Base-by-base conservation (phyloP, 2,888 invertebrate genomes). In the Catocala fraxini region DNA sequence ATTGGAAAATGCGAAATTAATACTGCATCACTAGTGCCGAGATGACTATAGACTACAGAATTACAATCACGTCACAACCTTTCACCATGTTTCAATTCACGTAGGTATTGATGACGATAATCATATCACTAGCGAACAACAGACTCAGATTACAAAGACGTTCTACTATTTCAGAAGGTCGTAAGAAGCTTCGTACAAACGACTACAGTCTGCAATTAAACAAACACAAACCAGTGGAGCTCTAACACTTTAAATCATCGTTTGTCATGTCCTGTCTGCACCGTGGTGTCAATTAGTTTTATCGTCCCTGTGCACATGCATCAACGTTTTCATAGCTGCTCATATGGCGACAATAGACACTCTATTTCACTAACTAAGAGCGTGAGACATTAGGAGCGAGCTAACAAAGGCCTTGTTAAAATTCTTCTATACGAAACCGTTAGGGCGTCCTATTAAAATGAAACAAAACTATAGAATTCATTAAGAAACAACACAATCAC, bases 361-460 rank as follows among this genome's bases (percentile, higher is more conserved):
- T 73, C 67, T 73, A 70, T 66, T 71, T 64, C 63, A 65, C 70
- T 67, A 66, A 73, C 69, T 71, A 70, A 68, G 68, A 69, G 68
- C 77, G 76, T 66, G 70, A 75, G 81, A 82, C 81, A 78, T 85
- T 70, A 78, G 83, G 80, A 72, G 62, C 71, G 71, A 71, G 75
- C 81, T 81, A 88, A 89, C 90, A 92, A 92, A 89, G 88, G 77
- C 85, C 91, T 93, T 91, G 92, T 93, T 93, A 93, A 92, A 87
- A 92, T 93, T 90, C 92, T 88, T 88, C 81, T 74, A 83, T 80
- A 77, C 66, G 63, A 72, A 75, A 80, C 84, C 82, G 83, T 82
- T 86, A 80, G 77, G 75, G 70, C 69, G 73, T 74, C 87, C 82
- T 85, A 88, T 90, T 89, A 88, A 86, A 89, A 81, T 79, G 79